Evolutionary conservation across 1,140 invertebrate genomes (phyloP).

Genomic region (Bilobella aurantiaca): DNA sequence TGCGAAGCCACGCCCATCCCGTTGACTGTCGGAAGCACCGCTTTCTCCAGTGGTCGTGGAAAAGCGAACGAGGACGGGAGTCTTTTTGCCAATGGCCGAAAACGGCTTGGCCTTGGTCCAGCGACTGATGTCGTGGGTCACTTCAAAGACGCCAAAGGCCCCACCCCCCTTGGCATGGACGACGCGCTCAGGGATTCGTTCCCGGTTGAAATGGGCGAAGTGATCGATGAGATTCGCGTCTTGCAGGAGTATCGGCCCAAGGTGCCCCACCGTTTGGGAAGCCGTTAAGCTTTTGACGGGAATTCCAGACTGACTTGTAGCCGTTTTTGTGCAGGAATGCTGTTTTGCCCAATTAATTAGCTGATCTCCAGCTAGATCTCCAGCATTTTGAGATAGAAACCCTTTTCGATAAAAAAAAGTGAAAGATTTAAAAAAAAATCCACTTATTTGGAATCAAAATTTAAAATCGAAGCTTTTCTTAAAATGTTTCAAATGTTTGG

Average conservation of each 20-base stretch:
- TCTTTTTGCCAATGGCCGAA: constrained; percentile 54
- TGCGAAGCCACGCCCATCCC: constrained; percentile 44
- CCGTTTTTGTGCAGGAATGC: neutral
- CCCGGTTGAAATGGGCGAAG: constrained; percentile 74
- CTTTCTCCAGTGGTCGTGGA: constrained; percentile 54
- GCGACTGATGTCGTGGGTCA: constrained; percentile 77
- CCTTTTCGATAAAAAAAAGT: too few relatives aligned
- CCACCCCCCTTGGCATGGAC: constrained; percentile 71
- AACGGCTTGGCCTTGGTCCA: constrained; percentile 76
- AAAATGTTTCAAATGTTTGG: too few relatives aligned
- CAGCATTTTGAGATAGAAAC: too few relatives aligned
- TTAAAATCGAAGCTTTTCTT: too few relatives aligned
- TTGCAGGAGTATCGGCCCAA: constrained; percentile 76
- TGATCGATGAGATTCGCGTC: constrained; percentile 78
- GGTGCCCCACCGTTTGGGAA: constrained; percentile 58
- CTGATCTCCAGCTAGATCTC: neutral
- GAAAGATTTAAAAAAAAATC: too few relatives aligned
- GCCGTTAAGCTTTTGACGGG: constrained; percentile 48
- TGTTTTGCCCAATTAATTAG: neutral
- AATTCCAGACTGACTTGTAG: constrained; percentile 45
- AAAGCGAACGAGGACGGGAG: constrained; percentile 48
- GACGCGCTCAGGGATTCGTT: constrained; percentile 92
- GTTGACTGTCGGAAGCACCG: constrained; percentile 46
- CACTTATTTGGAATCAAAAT: too few relatives aligned
- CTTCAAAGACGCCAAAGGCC: constrained; percentile 93